These are phyloP conservation scores for Cephus runcator DNA, from an alignment of 2,888 invertebrate species.

Conservation along the genomic window DNA sequence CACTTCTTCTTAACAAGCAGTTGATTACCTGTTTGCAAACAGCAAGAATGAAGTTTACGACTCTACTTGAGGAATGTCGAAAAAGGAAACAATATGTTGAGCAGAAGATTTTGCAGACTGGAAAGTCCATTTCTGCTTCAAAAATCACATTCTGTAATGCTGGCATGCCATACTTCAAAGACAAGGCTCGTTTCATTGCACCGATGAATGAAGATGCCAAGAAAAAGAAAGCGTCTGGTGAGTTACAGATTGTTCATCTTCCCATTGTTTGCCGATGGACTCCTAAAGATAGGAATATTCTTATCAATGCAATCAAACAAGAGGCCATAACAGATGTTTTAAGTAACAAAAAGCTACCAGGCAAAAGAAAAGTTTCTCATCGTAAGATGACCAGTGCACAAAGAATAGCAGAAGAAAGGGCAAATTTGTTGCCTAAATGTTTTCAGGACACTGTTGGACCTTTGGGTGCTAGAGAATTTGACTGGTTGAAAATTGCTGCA, in stretches of 20 bases:
- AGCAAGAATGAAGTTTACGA: constrained; percentile 18
- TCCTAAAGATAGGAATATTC: constrained; percentile 68
- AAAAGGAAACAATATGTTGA: constrained; percentile 16
- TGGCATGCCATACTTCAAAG: constrained; percentile 77
- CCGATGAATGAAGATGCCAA: constrained; percentile 72
- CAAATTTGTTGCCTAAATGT: constrained; percentile 30
- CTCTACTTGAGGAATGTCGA: constrained; percentile 22
- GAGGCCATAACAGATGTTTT: constrained; percentile 59
- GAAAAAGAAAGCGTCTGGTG: constrained; percentile 59
- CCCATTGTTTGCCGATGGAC: constrained; percentile 64
- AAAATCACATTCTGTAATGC: constrained; percentile 55
- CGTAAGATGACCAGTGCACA: constrained; percentile 19
- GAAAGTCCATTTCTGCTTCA: constrained; percentile 40
- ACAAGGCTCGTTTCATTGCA: constrained; percentile 68
- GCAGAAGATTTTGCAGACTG: constrained; percentile 19
- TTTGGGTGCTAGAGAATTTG: constrained; percentile 63
- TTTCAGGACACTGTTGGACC: constrained; percentile 42
- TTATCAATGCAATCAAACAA: constrained; percentile 67
- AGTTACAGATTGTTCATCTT: constrained; percentile 51
- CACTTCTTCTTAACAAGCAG: constrained; percentile 10
- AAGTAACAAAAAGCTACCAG: constrained; percentile 45
- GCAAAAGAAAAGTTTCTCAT: constrained; percentile 45
- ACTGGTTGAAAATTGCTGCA: constrained; percentile 71
- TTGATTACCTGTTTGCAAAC: constrained; percentile 16
- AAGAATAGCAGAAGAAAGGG: constrained; percentile 6